Evolutionary conservation across 2,888 invertebrate species (phyloP).

Genomic region (Smittia aterrima): DNA sequence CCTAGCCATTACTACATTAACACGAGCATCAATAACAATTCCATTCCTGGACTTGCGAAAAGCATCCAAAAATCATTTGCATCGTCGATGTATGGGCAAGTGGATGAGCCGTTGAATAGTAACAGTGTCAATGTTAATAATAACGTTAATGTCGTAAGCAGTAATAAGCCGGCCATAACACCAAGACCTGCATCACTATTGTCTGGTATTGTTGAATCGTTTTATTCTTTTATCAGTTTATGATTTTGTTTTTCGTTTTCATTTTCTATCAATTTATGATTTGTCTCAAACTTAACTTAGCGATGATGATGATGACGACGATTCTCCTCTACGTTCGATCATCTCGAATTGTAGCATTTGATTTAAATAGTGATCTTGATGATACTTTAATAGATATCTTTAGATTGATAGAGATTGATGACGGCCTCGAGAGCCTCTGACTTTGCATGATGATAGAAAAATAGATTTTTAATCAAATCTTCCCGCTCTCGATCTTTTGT

Average conservation of each 20-base stretch:
- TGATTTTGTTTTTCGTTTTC: constrained; percentile 34
- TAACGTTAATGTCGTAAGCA: constrained; percentile 38
- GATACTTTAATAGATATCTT: constrained; percentile 16
- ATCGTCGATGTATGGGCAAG: constrained; percentile 38
- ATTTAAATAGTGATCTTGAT: background rate
- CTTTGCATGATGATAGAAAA: constrained; percentile 16
- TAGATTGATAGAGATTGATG: constrained; percentile 39
- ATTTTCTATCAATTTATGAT: constrained; percentile 35
- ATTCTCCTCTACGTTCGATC: background rate
- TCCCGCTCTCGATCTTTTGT: background rate
- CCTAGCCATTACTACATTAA: constrained; percentile 30
- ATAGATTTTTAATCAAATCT: background rate
- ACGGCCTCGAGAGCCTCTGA: constrained; percentile 9
- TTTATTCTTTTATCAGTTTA: constrained; percentile 46
- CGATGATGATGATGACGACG: background rate
- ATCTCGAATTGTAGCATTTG: background rate
- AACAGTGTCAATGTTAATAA: constrained; percentile 40
- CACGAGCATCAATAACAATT: constrained; percentile 33
- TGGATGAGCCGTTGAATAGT: constrained; percentile 27
- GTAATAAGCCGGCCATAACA: constrained; percentile 52
- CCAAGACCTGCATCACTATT: constrained; percentile 54
- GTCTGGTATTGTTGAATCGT: constrained; percentile 47
- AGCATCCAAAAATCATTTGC: constrained; percentile 29
- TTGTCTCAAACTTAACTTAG: constrained; percentile 42
- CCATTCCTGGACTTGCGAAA: constrained; percentile 13